Evolutionary conservation across 2,113 vertebrate genomes (phyloP).

Genomic region (Oncorhynchus clarkii): DNA sequence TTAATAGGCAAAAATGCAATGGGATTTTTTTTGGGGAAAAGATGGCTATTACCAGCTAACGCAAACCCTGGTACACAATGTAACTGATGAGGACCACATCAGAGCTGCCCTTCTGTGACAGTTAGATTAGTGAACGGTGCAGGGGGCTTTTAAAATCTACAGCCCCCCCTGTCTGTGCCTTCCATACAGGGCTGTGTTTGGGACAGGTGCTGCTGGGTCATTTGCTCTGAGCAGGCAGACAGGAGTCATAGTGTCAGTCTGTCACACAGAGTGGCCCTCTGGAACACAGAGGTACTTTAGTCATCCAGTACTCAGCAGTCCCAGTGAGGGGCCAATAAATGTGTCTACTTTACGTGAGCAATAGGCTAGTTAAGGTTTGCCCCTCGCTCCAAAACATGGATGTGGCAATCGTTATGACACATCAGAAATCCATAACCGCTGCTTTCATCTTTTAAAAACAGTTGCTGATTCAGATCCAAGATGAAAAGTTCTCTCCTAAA

Average conservation of each 20-base stretch:
- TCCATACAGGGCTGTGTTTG: neutral
- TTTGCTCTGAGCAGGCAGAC: conserved; percentile 35
- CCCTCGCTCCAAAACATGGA: neutral
- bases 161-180: neutral
- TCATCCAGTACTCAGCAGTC: conserved; percentile 39
- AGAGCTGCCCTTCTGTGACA: too few relatives aligned
- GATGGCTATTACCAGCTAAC: too few relatives aligned
- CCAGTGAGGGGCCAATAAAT: conserved; percentile 58
- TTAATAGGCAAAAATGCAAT: too few relatives aligned
- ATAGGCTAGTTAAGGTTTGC: conserved; percentile 43
- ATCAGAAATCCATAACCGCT: conserved; percentile 11
- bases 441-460: neutral
- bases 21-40: too few relatives aligned
- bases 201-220: conserved; percentile 34
- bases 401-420: neutral
- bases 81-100: too few relatives aligned
- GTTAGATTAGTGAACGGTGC: neutral
- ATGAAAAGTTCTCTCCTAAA: conserved; percentile 23
- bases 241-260: conserved; percentile 26
- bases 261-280: conserved; percentile 4
- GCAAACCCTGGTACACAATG: too few relatives aligned
- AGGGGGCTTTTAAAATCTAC: neutral
- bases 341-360: conserved; percentile 47
- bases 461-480: conserved; percentile 20
- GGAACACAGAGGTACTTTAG: conserved; percentile 42